These are phyloP conservation scores for Troides aeacus DNA, from an alignment of 2,888 invertebrate genomes.

Conservation along the genomic window DNA sequence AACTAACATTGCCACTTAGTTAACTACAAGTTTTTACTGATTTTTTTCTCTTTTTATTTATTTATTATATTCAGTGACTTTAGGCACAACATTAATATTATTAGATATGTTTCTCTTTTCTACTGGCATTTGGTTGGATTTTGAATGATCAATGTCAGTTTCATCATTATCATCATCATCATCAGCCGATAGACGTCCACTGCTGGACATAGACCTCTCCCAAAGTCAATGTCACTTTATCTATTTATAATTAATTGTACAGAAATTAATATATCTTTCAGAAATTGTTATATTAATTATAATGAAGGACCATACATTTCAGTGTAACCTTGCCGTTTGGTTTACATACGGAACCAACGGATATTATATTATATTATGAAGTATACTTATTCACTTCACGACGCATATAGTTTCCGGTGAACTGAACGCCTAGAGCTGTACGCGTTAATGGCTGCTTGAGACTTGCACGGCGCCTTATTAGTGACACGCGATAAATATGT, in stretches of 20 bases:
- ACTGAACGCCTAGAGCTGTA: slow-evolving; percentile 1
- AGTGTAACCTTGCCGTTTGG: slow-evolving; percentile 41
- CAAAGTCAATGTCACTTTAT: no score
- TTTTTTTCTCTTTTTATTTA: background rate
- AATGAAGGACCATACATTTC: slow-evolving; percentile 7
- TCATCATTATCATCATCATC: no score
- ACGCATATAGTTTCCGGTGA: slow-evolving; percentile 64
- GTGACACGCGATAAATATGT: slow-evolving; percentile 27
- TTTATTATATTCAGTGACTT: background rate
- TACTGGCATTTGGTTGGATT: no score
- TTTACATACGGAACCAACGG: slow-evolving; percentile 62
- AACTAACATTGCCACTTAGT: background rate
- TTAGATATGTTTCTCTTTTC: no score
- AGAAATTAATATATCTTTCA: no score
- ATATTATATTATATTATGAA: slow-evolving; percentile 37
- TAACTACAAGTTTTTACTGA: background rate
- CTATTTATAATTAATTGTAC: no score
- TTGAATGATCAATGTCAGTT: no score
- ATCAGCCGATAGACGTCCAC: no score
- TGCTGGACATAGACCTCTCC: no score
- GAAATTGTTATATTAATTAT: background rate
- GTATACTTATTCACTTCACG: slow-evolving; percentile 51
- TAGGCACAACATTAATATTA: background rate
- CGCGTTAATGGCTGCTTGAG: slow-evolving; percentile 18
- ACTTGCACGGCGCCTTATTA: slow-evolving; percentile 29